Percentiles rank a stretch among this genome's conserved stretches.
These are phyloP conservation scores for Dolichopus griseipennis DNA, from an alignment of 2,888 invertebrate species.

Conservation along the genomic window DNA sequence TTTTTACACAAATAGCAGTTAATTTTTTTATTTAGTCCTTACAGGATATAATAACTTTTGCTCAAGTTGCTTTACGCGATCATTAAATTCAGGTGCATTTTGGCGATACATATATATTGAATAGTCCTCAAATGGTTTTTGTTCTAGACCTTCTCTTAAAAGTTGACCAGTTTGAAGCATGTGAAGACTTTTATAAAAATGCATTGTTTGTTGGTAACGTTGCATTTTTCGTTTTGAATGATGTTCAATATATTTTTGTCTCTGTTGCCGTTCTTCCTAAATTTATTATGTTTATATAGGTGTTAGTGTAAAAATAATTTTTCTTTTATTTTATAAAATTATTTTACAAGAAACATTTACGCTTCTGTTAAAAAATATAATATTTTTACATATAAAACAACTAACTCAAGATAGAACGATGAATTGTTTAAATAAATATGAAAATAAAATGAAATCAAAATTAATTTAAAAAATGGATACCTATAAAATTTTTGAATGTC, in stretches of 20 bases:
- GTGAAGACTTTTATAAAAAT: slow-evolving; percentile 76
- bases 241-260: slow-evolving; percentile 66
- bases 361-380: too few relatives aligned
- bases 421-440: too few relatives aligned
- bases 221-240: slow-evolving; percentile 56
- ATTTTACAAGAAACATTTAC: too few relatives aligned
- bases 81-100: slow-evolving; percentile 74
- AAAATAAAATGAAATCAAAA: too few relatives aligned
- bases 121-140: slow-evolving; percentile 66
- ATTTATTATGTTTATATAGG: slow-evolving; percentile 1
- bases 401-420: too few relatives aligned
- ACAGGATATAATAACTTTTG: slow-evolving; percentile 64
- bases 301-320: too few relatives aligned
- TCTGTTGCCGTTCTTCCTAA: slow-evolving; percentile 64
- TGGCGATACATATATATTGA: slow-evolving; percentile 78
- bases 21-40: slow-evolving; percentile 42
- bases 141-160: slow-evolving; percentile 49
- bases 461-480: too few relatives aligned
- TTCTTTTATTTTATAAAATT: too few relatives aligned
- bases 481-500: too few relatives aligned
- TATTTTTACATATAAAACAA: too few relatives aligned
- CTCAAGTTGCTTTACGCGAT: slow-evolving; percentile 73
- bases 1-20: neutral
- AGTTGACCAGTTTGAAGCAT: slow-evolving; percentile 69
- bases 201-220: slow-evolving; percentile 68